Evolutionary conservation across 2,888 invertebrate species (phyloP).

Genomic region (Neocrepidodera transversa): DNA sequence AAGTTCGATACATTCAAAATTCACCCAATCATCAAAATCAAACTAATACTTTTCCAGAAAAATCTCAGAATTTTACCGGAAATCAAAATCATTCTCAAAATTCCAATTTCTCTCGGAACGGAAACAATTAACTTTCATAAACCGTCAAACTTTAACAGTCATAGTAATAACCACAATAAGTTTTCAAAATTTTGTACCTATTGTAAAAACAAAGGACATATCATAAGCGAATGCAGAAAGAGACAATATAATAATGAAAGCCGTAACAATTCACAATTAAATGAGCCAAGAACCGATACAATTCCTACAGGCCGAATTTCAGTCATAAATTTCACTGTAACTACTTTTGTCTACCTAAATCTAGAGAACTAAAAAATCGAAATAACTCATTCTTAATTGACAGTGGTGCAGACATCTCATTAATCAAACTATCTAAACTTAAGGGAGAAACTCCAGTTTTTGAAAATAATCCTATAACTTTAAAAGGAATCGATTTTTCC

Average conservation of each 20-base stretch:
- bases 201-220: conserved; percentile 36
- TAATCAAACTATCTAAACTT: too few relatives aligned
- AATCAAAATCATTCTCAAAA: not conserved
- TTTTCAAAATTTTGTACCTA: conserved; percentile 28
- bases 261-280: not conserved
- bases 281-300: conserved; percentile 13
- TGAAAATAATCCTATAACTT: conserved; percentile 14
- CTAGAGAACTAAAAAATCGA: too few relatives aligned
- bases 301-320: conserved; percentile 26
- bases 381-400: too few relatives aligned
- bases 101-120: not conserved
- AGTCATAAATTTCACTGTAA: conserved; percentile 24
- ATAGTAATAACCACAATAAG: conserved; percentile 1
- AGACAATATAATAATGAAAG: conserved; percentile 34
- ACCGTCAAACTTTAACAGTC: not conserved
- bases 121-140: not conserved
- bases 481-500: conserved; percentile 26
- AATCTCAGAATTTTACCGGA: not conserved
- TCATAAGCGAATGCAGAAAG: conserved; percentile 37
- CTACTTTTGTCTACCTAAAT: not conserved
- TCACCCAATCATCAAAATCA: not conserved
- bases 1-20: conserved; percentile 7
- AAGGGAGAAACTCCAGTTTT: too few relatives aligned
- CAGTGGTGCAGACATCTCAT: too few relatives aligned
- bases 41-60: too few relatives aligned